Evolutionary conservation across 2,888 invertebrate genomes (phyloP).

Genomic region (Rutpela maculata): DNA sequence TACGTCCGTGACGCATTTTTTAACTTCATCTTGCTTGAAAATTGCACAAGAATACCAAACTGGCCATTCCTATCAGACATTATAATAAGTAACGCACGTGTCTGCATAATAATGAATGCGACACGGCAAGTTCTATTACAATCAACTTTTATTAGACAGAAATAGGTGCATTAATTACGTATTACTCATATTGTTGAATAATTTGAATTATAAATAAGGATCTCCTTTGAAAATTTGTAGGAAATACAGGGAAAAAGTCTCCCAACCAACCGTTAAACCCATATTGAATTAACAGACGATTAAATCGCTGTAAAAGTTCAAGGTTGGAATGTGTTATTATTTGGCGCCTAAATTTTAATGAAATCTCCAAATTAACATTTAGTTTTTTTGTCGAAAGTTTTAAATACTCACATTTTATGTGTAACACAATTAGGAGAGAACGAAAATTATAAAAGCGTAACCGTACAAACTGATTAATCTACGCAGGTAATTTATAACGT

Average conservation of each 20-base stretch:
- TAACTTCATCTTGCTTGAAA: not conserved
- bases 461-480: slow-evolving; percentile 1
- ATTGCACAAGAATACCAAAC: not conserved
- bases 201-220: no score
- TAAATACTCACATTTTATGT: not conserved
- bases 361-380: slow-evolving; percentile 15
- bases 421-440: slow-evolving; percentile 5
- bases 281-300: not conserved
- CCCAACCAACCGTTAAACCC: not conserved
- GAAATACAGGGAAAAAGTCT: no score
- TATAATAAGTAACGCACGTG: not conserved
- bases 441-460: not conserved
- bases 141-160: no score
- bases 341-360: slow-evolving; percentile 21
- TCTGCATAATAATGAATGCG: not conserved
- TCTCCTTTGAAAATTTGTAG: no score
- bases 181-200: no score
- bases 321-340: slow-evolving; percentile 11
- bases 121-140: no score
- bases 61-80: not conserved
- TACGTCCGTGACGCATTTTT: no score
- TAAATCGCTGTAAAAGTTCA: slow-evolving; percentile 2
- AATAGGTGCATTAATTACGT: no score
- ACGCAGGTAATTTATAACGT: not conserved
- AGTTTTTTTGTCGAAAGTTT: not conserved